Conservation (phyloP, 2,113 vertebrate genomes). For the Barnardius zonarius region DNA sequence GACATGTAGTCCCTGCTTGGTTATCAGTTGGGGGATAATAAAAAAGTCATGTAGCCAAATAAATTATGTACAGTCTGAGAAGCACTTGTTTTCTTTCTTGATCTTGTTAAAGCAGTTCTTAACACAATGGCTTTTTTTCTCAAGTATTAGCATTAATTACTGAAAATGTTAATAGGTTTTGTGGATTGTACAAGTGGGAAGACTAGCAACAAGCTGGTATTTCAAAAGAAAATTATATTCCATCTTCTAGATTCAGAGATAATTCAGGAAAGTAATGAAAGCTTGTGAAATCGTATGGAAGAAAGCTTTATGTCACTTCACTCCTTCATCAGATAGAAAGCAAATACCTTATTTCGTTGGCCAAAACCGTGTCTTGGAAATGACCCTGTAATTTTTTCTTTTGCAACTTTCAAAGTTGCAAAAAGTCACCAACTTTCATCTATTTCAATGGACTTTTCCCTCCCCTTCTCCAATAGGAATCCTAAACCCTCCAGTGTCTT, state of each 20-base stretch:
- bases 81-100: slow-evolving; percentile 54
- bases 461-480: not conserved
- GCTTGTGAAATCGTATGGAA: slow-evolving; percentile 32
- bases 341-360: not conserved
- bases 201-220: slow-evolving; percentile 23
- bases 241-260: slow-evolving; percentile 47
- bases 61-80: slow-evolving; percentile 40
- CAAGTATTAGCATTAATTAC: slow-evolving; percentile 70
- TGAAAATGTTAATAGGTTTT: slow-evolving; percentile 57
- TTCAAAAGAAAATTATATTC: slow-evolving; percentile 54
- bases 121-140: slow-evolving; percentile 56
- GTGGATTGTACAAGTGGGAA: slow-evolving; percentile 49
- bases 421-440: not conserved
- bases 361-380: not conserved
- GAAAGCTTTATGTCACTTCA: slow-evolving; percentile 36
- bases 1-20: not conserved
- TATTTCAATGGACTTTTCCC: not conserved
- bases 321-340: slow-evolving; percentile 43
- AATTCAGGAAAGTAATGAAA: slow-evolving; percentile 45
- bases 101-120: slow-evolving; percentile 67
- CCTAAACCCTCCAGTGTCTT: not conserved
- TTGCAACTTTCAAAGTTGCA: not conserved
- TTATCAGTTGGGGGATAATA: not conserved
- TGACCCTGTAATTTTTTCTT: not conserved
- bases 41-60: not conserved